Evolutionary conservation across 2,113 vertebrate species (phyloP).

Genomic region (Nipponia nippon): DNA sequence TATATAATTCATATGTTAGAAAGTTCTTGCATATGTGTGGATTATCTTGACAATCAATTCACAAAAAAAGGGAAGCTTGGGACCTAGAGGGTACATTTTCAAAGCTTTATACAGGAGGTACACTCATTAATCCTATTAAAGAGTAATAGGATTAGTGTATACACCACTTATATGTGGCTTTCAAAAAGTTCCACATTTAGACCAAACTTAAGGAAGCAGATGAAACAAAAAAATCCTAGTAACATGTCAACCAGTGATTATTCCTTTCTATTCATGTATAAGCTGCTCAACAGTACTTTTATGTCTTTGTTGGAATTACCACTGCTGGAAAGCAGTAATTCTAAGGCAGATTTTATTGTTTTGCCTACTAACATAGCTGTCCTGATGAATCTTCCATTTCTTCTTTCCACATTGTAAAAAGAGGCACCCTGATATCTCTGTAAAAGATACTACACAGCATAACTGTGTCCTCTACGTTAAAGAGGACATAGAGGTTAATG

Average conservation of each 20-base stretch:
- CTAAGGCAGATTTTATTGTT: conserved; percentile 11
- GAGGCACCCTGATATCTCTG: not conserved
- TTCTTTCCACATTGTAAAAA: not conserved
- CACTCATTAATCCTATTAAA: not conserved
- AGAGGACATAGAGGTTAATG: not conserved
- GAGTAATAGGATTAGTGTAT: not conserved
- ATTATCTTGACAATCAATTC: not conserved
- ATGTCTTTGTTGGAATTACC: not conserved
- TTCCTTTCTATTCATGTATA: not conserved
- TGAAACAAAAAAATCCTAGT: not conserved
- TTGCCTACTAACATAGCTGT: not conserved
- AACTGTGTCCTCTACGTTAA: not conserved
- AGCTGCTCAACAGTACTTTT: not conserved
- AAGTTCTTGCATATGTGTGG: not conserved
- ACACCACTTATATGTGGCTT: not conserved
- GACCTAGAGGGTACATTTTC: not conserved
- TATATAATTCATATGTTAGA: not conserved
- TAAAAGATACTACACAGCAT: not conserved
- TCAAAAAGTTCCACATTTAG: not conserved
- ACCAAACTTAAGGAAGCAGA: not conserved
- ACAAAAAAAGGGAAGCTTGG: not conserved
- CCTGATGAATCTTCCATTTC: not conserved
- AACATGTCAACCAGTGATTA: not conserved
- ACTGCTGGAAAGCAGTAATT: not conserved
- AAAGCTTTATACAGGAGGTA: not conserved